Evolutionary conservation across 2,797 vertebrate species (phyloP), one percentile per base, ranked within the genome.

Genomic region (Eremophila alpestris): DNA sequence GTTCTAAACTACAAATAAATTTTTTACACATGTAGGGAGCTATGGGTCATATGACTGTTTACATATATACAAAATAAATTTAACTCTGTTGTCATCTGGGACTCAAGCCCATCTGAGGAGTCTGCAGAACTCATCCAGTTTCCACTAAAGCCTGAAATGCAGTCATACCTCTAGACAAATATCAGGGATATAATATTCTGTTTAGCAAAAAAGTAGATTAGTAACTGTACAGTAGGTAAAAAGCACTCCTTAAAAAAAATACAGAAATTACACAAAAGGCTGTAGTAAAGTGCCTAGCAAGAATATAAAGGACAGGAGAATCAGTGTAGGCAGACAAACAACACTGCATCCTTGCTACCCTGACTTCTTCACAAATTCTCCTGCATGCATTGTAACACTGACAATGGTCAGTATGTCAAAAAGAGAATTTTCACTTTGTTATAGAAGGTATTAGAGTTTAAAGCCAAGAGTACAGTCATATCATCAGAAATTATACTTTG

Each of bases 251-350:
- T 85, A 71, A 94, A 92, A 93, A 95, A 95, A 94, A 87, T 54
- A 93, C 93, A 86, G 89, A 38, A 83, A 43, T 91, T 78, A 81
- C 91, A 89, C 43, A 75, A 89, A 91, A 95, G 73, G 80, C 89
- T 91, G 70, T 91, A 95, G 73, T 94, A 95, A 97, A 96, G 94
- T 96, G 94, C 94, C 89, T 85, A 91, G 87, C 94, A 91, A 90
- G 52, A 83, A 87, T 92, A 90, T 54, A 89, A 91, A 90, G 60
- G 70, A 60, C 88, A 93, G 77, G 88, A 94, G 86, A 94, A 87
- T 83, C 48, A 26, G 40, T 69, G 27, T 46, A 79, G 75, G 55
- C 15, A 7, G 81, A 77, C 64, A 48, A 74, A 83, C 30, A 24
- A 60, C 34, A 29, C 0, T 71, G 55, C 46, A 46, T 40, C 65